Base-by-base conservation (phyloP, 2,113 vertebrate genomes). In the Epinephelus fuscoguttatus region DNA sequence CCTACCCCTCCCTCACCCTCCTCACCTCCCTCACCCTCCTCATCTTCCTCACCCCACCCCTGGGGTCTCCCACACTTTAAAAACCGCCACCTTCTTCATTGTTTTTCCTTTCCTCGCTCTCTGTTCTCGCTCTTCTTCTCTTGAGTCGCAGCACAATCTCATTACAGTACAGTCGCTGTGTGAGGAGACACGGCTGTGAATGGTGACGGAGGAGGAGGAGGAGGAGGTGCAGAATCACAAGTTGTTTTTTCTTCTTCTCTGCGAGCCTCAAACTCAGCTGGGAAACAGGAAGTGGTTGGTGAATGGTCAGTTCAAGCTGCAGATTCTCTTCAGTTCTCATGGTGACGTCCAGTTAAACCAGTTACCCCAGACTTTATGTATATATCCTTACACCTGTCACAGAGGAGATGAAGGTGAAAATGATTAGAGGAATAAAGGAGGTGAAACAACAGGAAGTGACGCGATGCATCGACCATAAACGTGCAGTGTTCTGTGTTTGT, bases 31-130 rank as follows among this genome's bases (percentile, higher is more conserved):
- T 27, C 12, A 42, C 50, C 33, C 19, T 14, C 55, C 19, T 27
- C 27, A 6, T 12, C 45, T 15, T 25, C 45, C 14, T 30, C 45
- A 47, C 66, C 45, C 11, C 73, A 27, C 19, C 45, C 70, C 59
- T 10, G 19, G 62, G 69, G 57, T 78, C 87, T 78, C 80, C 67
- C 75, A 37, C 83, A 72, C 76, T 86, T 69, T 18, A 74, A 75
- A 82, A 7, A 45, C n/a, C 27, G n/a, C 25, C 30, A 23, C 17
- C 71, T 53, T 62, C 55, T 59, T 64, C 52, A 66, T 52, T 37
- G 47, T 59, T 62, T 67, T 50, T n/a, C 47, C 25, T 63, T 77
- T 0, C 25, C 6, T 56, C 9, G 5, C 45, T 63, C 11, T 8
- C 57, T 30, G 30, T 40, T 61, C 37, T 66, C 37, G 33, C 79